phyloP scores from a whole-genome alignment of 2,888 invertebrate genomes.

The Pammene fasciana region DNA sequence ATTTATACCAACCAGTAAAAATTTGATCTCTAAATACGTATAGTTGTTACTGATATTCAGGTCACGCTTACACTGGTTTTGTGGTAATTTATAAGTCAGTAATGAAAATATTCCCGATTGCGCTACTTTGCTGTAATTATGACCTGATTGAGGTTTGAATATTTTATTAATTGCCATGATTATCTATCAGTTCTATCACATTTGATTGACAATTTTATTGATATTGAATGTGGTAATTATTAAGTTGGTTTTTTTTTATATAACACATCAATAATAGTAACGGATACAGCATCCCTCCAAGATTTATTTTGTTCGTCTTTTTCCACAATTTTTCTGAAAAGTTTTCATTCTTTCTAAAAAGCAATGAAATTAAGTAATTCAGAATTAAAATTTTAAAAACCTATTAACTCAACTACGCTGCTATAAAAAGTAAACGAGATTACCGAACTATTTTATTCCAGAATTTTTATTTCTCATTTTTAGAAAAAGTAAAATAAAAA shows the following conservation, averaged over 20 bases:
- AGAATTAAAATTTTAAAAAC: too few relatives aligned
- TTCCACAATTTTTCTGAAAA: too few relatives aligned
- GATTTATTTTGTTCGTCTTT: too few relatives aligned
- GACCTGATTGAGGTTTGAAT: conserved; percentile 23
- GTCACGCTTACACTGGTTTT: background rate
- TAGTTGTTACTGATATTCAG: background rate
- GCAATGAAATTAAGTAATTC: too few relatives aligned
- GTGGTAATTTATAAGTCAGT: background rate
- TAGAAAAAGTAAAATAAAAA: too few relatives aligned
- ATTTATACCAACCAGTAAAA: background rate
- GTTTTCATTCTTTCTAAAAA: too few relatives aligned
- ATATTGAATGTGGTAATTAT: background rate
- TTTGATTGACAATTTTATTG: background rate
- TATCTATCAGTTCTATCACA: conserved; percentile 11
- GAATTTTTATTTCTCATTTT: too few relatives aligned
- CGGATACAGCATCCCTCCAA: too few relatives aligned
- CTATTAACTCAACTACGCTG: too few relatives aligned
- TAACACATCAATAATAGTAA: background rate
- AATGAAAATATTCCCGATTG: conserved; percentile 4
- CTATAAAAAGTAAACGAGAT: too few relatives aligned
- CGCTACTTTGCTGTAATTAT: conserved; percentile 23
- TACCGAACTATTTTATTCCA: too few relatives aligned
- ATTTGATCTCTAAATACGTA: background rate
- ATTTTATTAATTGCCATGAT: conserved; percentile 9
- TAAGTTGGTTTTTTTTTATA: background rate